These are phyloP conservation scores for Galeopsomyia nigrocyanea DNA, from an alignment of 2,888 invertebrate genomes.

Conservation along the genomic window DNA sequence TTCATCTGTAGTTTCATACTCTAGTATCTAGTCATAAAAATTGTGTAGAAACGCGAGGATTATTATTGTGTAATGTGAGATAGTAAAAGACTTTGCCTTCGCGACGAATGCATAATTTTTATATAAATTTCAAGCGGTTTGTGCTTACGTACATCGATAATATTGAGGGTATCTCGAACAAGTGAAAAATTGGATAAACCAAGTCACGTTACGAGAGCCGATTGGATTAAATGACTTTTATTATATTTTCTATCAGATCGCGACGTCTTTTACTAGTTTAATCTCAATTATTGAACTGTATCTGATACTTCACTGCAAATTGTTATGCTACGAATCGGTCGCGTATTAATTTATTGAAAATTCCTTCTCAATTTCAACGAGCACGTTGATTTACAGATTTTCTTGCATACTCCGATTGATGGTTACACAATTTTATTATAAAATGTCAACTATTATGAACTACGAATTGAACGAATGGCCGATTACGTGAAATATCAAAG, in stretches of 20 bases:
- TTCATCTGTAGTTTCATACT: conserved; percentile 50
- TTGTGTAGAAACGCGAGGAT: conserved; percentile 58
- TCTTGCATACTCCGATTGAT: no score
- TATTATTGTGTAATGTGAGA: conserved; percentile 17
- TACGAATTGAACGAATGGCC: no score
- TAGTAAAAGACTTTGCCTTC: conserved; percentile 31
- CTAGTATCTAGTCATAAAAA: conserved; percentile 46
- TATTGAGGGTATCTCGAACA: no score
- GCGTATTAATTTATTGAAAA: neutral
- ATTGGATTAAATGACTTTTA: neutral
- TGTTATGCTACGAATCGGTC: conserved; percentile 35
- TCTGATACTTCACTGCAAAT: conserved; percentile 21
- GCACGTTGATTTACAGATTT: no score
- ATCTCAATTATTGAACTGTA: conserved; percentile 32
- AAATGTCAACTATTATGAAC: no score
- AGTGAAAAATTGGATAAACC: no score
- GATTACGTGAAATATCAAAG: no score
- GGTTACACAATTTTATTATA: no score
- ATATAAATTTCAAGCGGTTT: neutral
- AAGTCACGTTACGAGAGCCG: no score
- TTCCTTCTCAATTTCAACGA: no score
- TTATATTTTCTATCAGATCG: neutral
- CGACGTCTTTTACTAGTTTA: conserved; percentile 37
- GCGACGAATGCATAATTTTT: neutral
- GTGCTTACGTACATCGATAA: no score